Evolutionary conservation across 2,797 vertebrate species (phyloP), one percentile per base, ranked within the genome.

Genomic region (Urophycis tenuis): DNA sequence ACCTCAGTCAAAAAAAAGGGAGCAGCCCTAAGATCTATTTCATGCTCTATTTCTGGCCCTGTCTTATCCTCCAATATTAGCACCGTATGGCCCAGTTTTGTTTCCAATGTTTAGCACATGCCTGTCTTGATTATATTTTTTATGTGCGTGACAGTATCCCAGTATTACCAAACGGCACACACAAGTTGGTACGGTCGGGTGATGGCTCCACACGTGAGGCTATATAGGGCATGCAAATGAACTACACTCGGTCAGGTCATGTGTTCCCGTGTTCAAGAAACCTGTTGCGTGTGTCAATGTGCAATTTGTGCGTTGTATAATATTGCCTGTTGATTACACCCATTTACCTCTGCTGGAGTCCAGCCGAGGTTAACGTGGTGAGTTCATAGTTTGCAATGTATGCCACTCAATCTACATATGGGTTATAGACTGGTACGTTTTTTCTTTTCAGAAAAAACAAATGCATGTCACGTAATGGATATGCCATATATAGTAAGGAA

Each of bases 21-120:
- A 92, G 89, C 91, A 91, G 87, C 89, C 90, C 90, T 90, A 86
- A 89, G 91, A 93, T 92, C 92, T 93, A 90, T 94, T 93, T 93
- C 92, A 92, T 85, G 90, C 87, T 91, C 92, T 94, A 94, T 92
- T 93, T 94, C 92, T 92, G 89, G 84, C 81, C 85, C 80, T 83
- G 89, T 91, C 88, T 91, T 88, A 90, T 89, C 81, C 87, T 90
- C 90, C 88, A 89, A 87, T 92, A 92, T 93, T 92, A 92, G 92
- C 91, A 92, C 91, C 88, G 87, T 90, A 12, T 15, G 93, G 89
- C 92, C 92, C 87, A 88, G 81, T 92, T 93, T 25, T 1, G 53
- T 25, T 92, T 88, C 82, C 82, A 88, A 89, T 79, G 81, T 90
- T 92, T 87, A 9, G 3, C 87, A 22, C 80, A 75, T 81, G 81